Evolutionary conservation across 1,140 invertebrate genomes (phyloP).

Genomic region (Harlomillsia oculata): DNA sequence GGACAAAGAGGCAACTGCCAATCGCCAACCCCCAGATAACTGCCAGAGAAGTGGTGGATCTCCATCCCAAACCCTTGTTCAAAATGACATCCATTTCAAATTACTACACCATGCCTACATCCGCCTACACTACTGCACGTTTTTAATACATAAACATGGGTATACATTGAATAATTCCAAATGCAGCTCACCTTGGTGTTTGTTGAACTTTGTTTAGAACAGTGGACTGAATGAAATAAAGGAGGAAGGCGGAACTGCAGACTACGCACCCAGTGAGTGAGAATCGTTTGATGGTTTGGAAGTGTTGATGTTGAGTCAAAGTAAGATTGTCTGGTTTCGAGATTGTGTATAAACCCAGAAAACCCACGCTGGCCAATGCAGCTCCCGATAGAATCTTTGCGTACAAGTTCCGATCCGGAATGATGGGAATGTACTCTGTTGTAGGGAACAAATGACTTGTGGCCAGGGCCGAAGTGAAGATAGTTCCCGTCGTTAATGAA

Average conservation of each 20-base stretch:
- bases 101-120: neutral
- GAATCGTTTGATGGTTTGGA: conserved; percentile 30
- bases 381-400: conserved; percentile 34
- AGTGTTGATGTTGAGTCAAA: conserved; percentile 30
- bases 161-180: neutral
- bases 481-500: conserved; percentile 24
- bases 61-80: conserved; percentile 25
- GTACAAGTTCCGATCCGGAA: conserved; percentile 30
- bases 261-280: conserved; percentile 32
- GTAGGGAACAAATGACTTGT: conserved; percentile 20
- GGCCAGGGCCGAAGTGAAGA: conserved; percentile 25
- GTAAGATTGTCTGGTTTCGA: conserved; percentile 30
- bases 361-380: conserved; percentile 28
- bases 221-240: conserved; percentile 31
- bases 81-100: neutral
- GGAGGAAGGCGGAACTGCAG: conserved; percentile 20
- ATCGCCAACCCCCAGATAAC: conserved; percentile 28
- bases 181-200: conserved; percentile 21
- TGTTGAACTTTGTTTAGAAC: conserved; percentile 31
- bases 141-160: neutral
- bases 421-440: conserved; percentile 20
- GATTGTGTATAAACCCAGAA: conserved; percentile 32
- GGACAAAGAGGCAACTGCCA: conserved; percentile 28
- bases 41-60: conserved; percentile 34
- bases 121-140: too few relatives aligned